Conservation (phyloP, 1,140 invertebrate genomes). For the Ceratitis capitata region DNA sequence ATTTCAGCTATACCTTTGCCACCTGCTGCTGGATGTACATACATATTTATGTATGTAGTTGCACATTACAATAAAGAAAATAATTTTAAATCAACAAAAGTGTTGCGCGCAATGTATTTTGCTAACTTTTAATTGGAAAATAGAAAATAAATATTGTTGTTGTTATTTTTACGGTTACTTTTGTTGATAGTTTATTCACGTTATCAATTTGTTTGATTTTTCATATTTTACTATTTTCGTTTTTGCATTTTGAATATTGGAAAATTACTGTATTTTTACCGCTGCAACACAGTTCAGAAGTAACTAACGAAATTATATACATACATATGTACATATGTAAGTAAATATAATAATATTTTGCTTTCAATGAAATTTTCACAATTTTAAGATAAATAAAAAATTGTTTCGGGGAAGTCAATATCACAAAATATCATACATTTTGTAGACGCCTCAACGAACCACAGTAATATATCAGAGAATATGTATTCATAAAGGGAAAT, state of each 20-base stretch:
- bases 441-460: too few relatives aligned
- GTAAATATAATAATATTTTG: neutral
- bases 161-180: neutral
- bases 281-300: neutral
- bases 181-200: conserved; percentile 13
- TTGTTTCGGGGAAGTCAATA: too few relatives aligned
- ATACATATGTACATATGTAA: neutral
- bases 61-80: conserved; percentile 35
- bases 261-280: neutral
- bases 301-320: neutral
- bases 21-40: neutral
- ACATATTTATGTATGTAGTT: neutral
- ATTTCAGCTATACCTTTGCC: too few relatives aligned
- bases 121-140: conserved; percentile 40
- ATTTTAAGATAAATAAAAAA: too few relatives aligned
- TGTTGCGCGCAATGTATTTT: neutral
- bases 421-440: too few relatives aligned
- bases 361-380: too few relatives aligned
- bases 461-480: too few relatives aligned
- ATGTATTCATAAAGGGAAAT: neutral
- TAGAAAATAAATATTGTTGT: conserved; percentile 32
- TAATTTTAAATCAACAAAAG: conserved; percentile 42
- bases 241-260: neutral
- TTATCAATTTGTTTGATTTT: conserved; percentile 27
- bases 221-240: neutral